A percentile compares a stretch with the other conserved stretches of the same genome.
These are phyloP conservation scores for Poeciliopsis gracilis DNA, from an alignment of 2,797 vertebrate genomes.

Conservation along the genomic window DNA sequence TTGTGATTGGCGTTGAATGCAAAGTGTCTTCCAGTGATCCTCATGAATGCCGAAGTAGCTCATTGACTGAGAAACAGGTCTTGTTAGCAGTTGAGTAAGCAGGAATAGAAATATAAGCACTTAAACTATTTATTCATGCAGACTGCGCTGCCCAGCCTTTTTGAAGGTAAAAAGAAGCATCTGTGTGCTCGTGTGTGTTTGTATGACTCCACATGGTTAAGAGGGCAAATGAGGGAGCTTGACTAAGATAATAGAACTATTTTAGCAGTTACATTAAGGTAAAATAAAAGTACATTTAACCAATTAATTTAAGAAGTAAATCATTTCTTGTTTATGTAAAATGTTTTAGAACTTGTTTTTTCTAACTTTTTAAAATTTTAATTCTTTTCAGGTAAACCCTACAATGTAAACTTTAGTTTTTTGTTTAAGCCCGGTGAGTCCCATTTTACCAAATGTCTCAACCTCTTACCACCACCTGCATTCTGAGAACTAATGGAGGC, in stretches of 20 bases:
- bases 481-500: background rate
- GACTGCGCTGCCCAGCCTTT: constrained; percentile 72
- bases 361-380: background rate
- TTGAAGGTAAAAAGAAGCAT: constrained; percentile 76
- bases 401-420: background rate
- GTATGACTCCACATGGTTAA: constrained; percentile 39
- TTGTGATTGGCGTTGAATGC: constrained; percentile 85
- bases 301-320: background rate
- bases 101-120: constrained; percentile 82
- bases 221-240: constrained; percentile 11
- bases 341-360: background rate
- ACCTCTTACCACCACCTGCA: background rate
- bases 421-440: background rate
- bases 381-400: background rate
- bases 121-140: constrained; percentile 78
- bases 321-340: background rate
- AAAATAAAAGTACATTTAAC: background rate
- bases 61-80: constrained; percentile 85
- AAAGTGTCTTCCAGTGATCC: constrained; percentile 87
- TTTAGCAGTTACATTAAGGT: constrained; percentile 38
- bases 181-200: constrained; percentile 34
- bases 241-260: constrained; percentile 40
- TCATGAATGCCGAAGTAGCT: constrained; percentile 87
- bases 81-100: constrained; percentile 82
- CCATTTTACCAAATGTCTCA: background rate